Evolutionary conservation across 2,888 invertebrate genomes (phyloP).

Genomic region (Hydrotaea diabolus): DNA sequence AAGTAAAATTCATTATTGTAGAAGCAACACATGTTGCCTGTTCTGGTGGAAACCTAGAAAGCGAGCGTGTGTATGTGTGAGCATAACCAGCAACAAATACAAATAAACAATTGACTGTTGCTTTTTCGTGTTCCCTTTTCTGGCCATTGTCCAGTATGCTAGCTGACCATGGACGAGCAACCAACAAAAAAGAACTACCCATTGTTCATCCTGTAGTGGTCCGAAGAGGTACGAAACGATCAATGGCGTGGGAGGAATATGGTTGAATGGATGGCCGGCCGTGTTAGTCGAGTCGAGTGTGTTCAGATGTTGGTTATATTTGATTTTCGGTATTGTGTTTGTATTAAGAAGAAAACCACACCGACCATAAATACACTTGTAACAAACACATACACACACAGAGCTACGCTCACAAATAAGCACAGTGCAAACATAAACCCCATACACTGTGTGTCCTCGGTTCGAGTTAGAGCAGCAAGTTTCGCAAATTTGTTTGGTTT

Average conservation of each 20-base stretch:
- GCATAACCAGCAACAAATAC: constrained; percentile 45
- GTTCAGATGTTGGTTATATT: constrained; percentile 5
- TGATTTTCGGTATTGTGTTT: constrained; percentile 37
- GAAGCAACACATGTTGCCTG: constrained; percentile 64
- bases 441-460: background rate
- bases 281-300: background rate
- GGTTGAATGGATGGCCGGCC: constrained; percentile 22
- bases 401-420: background rate
- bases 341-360: constrained; percentile 58
- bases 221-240: background rate
- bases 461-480: constrained; percentile 4
- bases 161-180: constrained; percentile 57
- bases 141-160: constrained; percentile 52
- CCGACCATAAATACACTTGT: constrained; percentile 61
- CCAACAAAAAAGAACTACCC: background rate
- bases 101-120: constrained; percentile 64
- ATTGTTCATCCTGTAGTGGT: background rate
- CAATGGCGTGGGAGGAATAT: constrained; percentile 11
- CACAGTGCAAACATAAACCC: constrained; percentile 2
- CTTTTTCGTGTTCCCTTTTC: constrained; percentile 31
- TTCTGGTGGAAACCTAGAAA: constrained; percentile 16
- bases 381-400: background rate
- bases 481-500: constrained; percentile 56
- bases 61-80: background rate
- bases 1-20: constrained; percentile 21